Evolutionary conservation across 1,140 invertebrate species (phyloP), one percentile per base, ranked within the genome.

Genomic region (Apis laboriosa): DNA sequence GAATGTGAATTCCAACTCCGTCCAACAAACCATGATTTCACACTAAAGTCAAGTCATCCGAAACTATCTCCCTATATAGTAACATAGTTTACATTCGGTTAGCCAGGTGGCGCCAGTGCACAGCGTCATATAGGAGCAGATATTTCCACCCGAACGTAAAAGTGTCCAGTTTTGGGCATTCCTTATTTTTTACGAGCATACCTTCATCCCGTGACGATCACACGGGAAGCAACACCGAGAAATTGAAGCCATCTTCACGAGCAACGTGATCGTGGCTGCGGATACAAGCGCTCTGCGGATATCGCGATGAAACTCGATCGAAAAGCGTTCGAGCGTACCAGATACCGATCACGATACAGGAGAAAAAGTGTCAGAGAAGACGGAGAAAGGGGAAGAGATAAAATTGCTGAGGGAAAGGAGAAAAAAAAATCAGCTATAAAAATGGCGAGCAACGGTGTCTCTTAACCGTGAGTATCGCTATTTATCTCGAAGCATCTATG

Each of bases 251-350:
- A 43, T 53, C 43, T 78, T 67, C 81, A 55, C 53, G 76, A 64
- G 73, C 58, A 51, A 75, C 72, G 78, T 87, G 84, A 88, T 84
- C 85, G 85, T 66, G 73, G n/a, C 53, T 43, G 61, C n/a, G 60
- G 64, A 84, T 60, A 61, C 77, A n/a, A 58, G 64, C 63, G 58
- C 86, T 61, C 58, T 61, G 67, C 43, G 77, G 85, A 56, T 86
- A 87, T 78, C 68, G 73, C 28, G 74, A 80, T 58, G 34, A 43
- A 80, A 67, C 73, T 61, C 77, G 85, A 88, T 86, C 70, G 82
- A 80, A 75, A 88, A 61, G 58, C 85, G 53, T 63, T 87, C 51
- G 72, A 49, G 71, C 76, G 72, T 61, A 64, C 21, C 55, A 77
- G 83, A 55, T 86, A 66, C 63, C 63, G 58, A 86, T 82, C 75